Conservation (phyloP, 2,797 vertebrate species). For the Galaxias olidus region DNA sequence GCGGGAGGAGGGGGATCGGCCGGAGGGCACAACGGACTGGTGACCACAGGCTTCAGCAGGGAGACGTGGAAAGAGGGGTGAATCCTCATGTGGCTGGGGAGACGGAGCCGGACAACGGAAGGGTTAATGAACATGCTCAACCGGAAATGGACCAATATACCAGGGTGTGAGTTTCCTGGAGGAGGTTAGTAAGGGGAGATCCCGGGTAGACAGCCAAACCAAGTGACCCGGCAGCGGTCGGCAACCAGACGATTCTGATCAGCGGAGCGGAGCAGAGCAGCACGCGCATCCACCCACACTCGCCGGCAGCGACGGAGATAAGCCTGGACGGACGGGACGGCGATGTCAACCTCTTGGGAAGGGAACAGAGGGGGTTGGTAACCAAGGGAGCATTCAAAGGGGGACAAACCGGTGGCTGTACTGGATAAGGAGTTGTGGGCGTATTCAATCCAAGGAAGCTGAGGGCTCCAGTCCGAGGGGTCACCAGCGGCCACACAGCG, state of each 20-base stretch:
- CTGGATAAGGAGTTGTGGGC: too few species aligned
- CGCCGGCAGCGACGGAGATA: neutral
- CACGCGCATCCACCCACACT: neutral
- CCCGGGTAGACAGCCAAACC: neutral
- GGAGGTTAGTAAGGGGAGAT: neutral
- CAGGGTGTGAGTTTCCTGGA: neutral
- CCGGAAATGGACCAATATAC: neutral
- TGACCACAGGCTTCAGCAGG: conserved; percentile 10
- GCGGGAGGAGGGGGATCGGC: neutral
- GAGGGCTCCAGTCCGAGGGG: too few species aligned
- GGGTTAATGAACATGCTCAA: neutral
- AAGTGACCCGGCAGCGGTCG: neutral
- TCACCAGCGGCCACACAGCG: too few species aligned
- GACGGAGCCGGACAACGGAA: neutral
- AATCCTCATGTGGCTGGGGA: too few species aligned
- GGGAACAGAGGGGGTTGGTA: conserved; percentile 8
- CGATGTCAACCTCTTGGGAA: neutral
- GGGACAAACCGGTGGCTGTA: too few species aligned
- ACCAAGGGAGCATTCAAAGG: neutral
- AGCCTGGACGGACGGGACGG: neutral
- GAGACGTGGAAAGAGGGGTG: too few species aligned
- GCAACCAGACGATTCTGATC: neutral
- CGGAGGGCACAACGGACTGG: conserved; percentile 9
- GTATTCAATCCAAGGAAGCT: too few species aligned
- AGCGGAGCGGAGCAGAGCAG: neutral